Evolutionary conservation across 2,113 vertebrate species (phyloP).

Genomic region (Dicerorhinus sumatrensis): DNA sequence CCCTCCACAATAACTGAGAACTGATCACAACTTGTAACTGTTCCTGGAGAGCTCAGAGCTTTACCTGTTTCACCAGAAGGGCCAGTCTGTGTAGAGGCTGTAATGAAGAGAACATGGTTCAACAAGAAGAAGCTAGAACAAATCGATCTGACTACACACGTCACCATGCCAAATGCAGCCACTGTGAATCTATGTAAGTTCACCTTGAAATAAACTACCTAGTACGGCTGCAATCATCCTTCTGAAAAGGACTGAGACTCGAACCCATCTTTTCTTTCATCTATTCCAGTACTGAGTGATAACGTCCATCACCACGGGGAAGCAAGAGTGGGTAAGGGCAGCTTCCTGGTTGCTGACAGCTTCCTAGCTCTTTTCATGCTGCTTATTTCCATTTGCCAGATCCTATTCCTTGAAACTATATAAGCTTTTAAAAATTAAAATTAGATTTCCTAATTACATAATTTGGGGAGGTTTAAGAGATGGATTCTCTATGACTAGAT

Average conservation of each 20-base stretch:
- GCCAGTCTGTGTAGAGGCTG: neutral
- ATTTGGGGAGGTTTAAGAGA: neutral
- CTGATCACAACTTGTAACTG: accelerated
- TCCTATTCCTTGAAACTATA: neutral
- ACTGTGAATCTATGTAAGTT: accelerated
- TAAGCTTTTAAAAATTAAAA: neutral
- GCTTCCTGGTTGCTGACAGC: neutral
- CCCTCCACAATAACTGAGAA: neutral
- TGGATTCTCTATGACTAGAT: neutral
- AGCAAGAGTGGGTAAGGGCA: no score
- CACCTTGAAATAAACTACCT: neutral
- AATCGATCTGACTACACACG: neutral
- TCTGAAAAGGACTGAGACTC: accelerated
- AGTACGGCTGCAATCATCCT: accelerated
- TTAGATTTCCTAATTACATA: neutral
- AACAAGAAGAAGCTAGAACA: neutral
- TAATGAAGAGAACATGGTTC: accelerated
- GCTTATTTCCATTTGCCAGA: neutral
- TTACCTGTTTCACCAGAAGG: neutral
- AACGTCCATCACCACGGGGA: no score
- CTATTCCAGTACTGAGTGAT: neutral
- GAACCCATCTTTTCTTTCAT: neutral
- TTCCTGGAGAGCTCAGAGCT: neutral
- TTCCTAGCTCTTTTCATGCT: neutral
- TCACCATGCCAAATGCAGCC: neutral